Conservation (phyloP, 2,113 vertebrate genomes). For the Percina caprodes region DNA sequence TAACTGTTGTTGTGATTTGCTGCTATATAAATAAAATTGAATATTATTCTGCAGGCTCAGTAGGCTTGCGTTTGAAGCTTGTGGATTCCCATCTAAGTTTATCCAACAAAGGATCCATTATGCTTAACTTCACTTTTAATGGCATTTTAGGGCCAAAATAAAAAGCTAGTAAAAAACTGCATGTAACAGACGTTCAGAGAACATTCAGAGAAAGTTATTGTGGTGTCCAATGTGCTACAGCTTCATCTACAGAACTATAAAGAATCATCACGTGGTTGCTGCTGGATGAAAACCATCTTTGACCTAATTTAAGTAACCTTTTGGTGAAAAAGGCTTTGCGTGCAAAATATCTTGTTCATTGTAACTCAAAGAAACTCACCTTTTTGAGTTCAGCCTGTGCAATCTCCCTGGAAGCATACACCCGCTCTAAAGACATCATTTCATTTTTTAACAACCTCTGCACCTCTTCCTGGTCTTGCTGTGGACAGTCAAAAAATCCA, state of each 20-base stretch:
- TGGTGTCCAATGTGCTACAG: background rate
- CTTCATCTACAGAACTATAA: background rate
- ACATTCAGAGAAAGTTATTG: background rate
- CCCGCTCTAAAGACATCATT: constrained; percentile 38
- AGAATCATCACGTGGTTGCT: background rate
- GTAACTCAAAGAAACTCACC: constrained; percentile 40
- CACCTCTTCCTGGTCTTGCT: constrained; percentile 62
- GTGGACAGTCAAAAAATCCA: background rate
- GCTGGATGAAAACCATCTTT: background rate
- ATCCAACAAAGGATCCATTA: constrained; percentile 39
- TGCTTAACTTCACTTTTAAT: constrained; percentile 10
- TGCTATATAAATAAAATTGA: no score
- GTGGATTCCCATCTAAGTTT: constrained; percentile 2
- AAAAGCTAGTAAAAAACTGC: constrained; percentile 12
- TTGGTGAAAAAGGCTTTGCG: background rate
- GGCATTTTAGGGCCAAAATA: constrained; percentile 27
- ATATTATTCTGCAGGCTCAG: background rate
- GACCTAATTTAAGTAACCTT: no score
- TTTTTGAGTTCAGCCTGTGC: constrained; percentile 44
- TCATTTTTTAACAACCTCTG: constrained; percentile 45
- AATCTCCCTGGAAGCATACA: constrained; percentile 14
- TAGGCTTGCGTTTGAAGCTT: background rate
- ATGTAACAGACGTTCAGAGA: background rate
- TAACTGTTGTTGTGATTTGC: no score
- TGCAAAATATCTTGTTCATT: background rate